Evolutionary conservation across 2,113 vertebrate genomes (phyloP), one percentile per base, ranked within the genome.

Genomic region (Herpetotheres cachinnans): DNA sequence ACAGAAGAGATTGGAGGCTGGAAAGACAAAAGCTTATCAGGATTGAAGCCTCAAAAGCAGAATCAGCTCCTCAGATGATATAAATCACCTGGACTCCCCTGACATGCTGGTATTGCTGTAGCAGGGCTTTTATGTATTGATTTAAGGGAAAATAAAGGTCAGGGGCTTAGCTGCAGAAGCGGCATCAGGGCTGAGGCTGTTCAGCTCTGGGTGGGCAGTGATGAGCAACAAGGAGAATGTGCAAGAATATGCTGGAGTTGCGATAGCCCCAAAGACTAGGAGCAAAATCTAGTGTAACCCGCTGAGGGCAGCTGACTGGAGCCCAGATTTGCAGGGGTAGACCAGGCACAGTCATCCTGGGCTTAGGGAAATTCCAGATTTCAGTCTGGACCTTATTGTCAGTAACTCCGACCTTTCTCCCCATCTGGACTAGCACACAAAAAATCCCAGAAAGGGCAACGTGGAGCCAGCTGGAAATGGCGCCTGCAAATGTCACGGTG

Each of bases 81-180:
- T 58, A 80, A 89, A 96, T 80, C 81, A 61, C 52, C 44, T 69
- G 63, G 30, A 32, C 61, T 84, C 70, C 73, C 78, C n/a, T 61
- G 87, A 65, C 52, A 44, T 2, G 11, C 61, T 36, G 81, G 10
- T 70, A 47, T 36, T 82, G 81, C 91, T 91, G 63, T 52, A 94
- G 82, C 44, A 24, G 4, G 25, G 56, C 44, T 91, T 93, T 88
- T 70, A 13, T 34, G 17, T 91, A 88, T 94, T 87, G 95, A 90
- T 95, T 95, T 61, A 90, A 80, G 69, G 49, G 36, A 88, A 85
- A 96, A 70, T 58, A 95, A 96, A 95, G 78, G 87, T 94, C 70
- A 69, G 76, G 21, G 46, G 87, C 82, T 95, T 73, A 86, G 52
- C 46, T 72, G 46, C 56, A 66, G 54, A 54, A 46, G 9, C 52